Base-by-base conservation (phyloP, 1,140 invertebrate genomes). In the Aleiodes sp. region DNA sequence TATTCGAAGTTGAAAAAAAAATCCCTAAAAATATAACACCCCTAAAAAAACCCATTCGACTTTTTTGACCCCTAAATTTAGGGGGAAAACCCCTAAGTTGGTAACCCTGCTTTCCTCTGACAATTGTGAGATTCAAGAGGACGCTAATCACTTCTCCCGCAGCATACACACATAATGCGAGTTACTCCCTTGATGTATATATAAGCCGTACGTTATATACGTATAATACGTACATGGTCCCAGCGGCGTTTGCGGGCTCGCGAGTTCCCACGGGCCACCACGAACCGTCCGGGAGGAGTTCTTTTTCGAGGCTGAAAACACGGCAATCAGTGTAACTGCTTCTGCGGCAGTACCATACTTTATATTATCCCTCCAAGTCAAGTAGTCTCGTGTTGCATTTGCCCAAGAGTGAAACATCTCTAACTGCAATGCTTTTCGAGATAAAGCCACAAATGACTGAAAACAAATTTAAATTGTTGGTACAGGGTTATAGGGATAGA, bases 291-390 rank as follows among this genome's bases (percentile, higher is more conserved):
- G 57, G 78, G 75, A 77, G 79, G 78, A 79, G 75, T 80, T 80
- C 82, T 82, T 78, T 79, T 79, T 79, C 79, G 80, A 82, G 78
- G 79, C 81, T 81, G 80, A 82, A 81, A 82, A 82, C 80, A 80
- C 81, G 78, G 81, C 81, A 82, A 82, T 83, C 82, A 81, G 80
- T 78, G 75, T 82, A 83, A 83, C 80, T 79, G 76, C 81, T 80
- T 76, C 79, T 76, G 79, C 77, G 76, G 73, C 76, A 70, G 74
- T 77, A 78, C 77, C 77, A 76, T 76, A 75, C 71, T 72, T 71
- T 65, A 67, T 71, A 71, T 68, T 68, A 68, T 68, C 57, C 59
- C 66, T 52, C 28, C 28, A 31, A 59, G 56, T 59, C 26, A 59
- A 59, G 26, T 4, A 59, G 56, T 59, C 56, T 59, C 56, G 56